These are phyloP conservation scores for Knipowitschia caucasica DNA, from an alignment of 2,797 vertebrate genomes.

Conservation along the genomic window DNA sequence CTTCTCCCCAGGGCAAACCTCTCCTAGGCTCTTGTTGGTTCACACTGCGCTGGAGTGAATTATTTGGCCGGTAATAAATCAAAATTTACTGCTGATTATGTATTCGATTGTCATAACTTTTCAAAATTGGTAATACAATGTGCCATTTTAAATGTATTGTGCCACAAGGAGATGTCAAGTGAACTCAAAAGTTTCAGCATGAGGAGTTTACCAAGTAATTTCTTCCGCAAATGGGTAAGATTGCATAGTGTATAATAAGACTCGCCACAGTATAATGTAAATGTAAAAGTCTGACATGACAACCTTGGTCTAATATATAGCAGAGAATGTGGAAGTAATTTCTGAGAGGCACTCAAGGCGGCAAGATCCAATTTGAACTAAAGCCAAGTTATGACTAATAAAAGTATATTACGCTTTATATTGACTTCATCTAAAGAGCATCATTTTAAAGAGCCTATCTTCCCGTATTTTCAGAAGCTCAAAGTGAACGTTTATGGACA, in stretches of 20 bases:
- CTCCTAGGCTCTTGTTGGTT: conserved; percentile 37
- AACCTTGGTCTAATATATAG: not conserved
- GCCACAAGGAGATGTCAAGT: not conserved
- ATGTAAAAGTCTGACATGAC: not conserved
- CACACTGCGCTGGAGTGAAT: conserved; percentile 27
- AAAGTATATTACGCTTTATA: conserved; percentile 7
- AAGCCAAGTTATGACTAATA: conserved; percentile 12
- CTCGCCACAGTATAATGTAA: not conserved
- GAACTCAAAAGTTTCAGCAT: conserved; percentile 2
- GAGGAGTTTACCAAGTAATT: not conserved
- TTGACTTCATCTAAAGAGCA: conserved; percentile 11
- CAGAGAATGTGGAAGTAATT: not conserved
- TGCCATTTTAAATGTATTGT: not conserved
- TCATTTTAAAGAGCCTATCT: conserved; percentile 2
- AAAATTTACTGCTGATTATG: conserved; percentile 11
- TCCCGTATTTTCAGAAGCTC: conserved; percentile 2
- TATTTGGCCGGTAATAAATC: conserved; percentile 28
- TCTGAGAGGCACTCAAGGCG: conserved; percentile 4
- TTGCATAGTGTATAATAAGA: not conserved
- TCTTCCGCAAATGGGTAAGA: not conserved
- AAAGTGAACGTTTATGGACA: conserved; percentile 3
- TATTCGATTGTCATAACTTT: conserved; percentile 1
- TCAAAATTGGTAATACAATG: not conserved
- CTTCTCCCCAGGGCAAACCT: conserved; percentile 34
- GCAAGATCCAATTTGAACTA: conserved; percentile 5